Evolutionary conservation across 23 tunicate genomes (phyloP), one percentile per base, ranked within the genome.

Genomic region (Halocynthia roretzi): DNA sequence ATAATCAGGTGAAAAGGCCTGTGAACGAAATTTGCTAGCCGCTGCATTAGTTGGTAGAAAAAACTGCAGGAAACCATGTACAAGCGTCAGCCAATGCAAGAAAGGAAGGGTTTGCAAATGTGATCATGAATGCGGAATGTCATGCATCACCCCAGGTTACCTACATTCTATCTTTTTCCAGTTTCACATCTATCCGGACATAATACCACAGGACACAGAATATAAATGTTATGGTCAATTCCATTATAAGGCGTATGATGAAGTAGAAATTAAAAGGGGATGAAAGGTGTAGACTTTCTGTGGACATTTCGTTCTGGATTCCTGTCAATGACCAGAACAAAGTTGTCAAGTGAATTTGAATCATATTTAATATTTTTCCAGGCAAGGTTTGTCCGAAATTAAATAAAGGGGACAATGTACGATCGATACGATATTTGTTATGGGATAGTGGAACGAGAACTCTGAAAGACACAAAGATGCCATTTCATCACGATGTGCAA

Each of bases 101-200:
- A 50, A 48, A 7, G 84, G 80, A 44, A 74, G 54, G 73, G 54
- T 56, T 17, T 85, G 90, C 44, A 8, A 50, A 11, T 85, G 90
- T 61, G 90, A 81, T 12, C 56, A 74, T 22, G 83, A 80, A 52
- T 85, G 90, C 56, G 90, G 90, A 53, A 83, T 71, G 78, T 72
- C 90, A 11, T 85, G 90, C 76, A 66, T 85, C 7, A 74, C 73
- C 44, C 44, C 20, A 54, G 80, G 90, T 85, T 8, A 67, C 56
- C 62, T 50, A 2, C 14, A 48, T 71, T 71, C 14, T 50, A 48
- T 20, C 54, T 51, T 5, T 2, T n/a, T 60, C 4, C 17, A 60
- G n/a, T 15, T 15, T n/a, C 64, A 15, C 17, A 1, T 60, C 17
- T 31, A 31, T 31, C 44, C 44, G 44, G 44, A 31, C 1, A 31